These are phyloP conservation scores for Steinernema hermaphroditum DNA, from an alignment of 2,888 invertebrate species.

Conservation along the genomic window DNA sequence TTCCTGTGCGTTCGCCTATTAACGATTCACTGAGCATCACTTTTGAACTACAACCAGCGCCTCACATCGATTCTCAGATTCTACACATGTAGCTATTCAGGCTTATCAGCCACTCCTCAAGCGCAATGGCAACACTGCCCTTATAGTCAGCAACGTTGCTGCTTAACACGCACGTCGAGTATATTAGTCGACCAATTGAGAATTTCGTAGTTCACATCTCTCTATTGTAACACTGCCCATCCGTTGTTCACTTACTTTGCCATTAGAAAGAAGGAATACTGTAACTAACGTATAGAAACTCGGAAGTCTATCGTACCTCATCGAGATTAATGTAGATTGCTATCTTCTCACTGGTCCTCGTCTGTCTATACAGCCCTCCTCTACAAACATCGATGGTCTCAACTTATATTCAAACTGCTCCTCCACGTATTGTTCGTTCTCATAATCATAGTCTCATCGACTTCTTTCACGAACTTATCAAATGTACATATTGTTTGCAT, in stretches of 20 bases:
- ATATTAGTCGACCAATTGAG: no score
- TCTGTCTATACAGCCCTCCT: neutral
- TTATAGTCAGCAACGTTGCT: neutral
- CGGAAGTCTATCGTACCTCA: neutral
- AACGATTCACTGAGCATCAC: constrained; percentile 48
- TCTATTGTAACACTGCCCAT: constrained; percentile 23
- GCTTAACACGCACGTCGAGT: neutral
- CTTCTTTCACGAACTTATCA: neutral
- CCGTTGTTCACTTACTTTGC: constrained; percentile 9
- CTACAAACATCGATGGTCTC: constrained; percentile 5
- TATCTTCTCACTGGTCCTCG: neutral
- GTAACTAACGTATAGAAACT: no score
- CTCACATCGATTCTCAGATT: constrained; percentile 37
- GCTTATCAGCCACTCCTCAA: neutral
- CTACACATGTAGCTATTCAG: constrained; percentile 34
- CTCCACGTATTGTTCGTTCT: neutral
- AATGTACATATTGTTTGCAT: constrained; percentile 9
- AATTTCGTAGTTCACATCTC: neutral
- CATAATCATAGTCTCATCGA: neutral
- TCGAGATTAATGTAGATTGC: constrained; percentile 16
- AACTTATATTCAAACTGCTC: constrained; percentile 14
- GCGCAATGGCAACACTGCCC: no score
- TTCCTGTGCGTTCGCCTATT: constrained; percentile 41
- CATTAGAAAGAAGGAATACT: neutral
- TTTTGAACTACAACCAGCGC: constrained; percentile 53